phyloP scores from a whole-genome alignment of 2,888 invertebrate genomes.

The Cataglyphis cursor region DNA sequence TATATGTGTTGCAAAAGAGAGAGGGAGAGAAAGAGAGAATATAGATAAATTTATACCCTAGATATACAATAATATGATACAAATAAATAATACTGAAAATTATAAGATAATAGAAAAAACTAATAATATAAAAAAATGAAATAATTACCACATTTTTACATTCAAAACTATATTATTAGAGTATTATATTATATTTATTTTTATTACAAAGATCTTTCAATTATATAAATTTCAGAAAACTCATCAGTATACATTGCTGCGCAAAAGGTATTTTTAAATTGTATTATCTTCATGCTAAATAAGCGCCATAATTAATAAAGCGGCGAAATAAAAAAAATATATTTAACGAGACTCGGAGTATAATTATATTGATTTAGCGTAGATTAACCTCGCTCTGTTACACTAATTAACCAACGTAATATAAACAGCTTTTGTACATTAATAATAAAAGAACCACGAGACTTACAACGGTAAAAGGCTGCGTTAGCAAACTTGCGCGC shows the following conservation, averaged over 20 bases:
- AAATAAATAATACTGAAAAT: background rate
- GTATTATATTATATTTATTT: slow-evolving; percentile 8
- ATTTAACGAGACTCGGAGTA: slow-evolving; percentile 3
- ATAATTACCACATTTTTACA: background rate
- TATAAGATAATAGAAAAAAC: background rate
- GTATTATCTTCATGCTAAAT: slow-evolving; percentile 6
- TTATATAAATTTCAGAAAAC: background rate
- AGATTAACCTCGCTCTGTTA: slow-evolving; percentile 30
- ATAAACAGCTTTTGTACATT: slow-evolving; percentile 32
- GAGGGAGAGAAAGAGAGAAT: background rate
- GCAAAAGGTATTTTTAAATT: slow-evolving; percentile 16
- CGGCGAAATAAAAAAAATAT: slow-evolving; percentile 9
- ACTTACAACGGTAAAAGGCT: slow-evolving; percentile 30
- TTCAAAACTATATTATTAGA: background rate
- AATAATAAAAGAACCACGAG: slow-evolving; percentile 48
- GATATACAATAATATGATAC: background rate
- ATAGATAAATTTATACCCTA: background rate
- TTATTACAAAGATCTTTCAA: background rate
- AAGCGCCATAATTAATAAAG: slow-evolving; percentile 5
- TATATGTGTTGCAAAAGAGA: background rate
- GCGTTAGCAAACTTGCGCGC: slow-evolving; percentile 37
- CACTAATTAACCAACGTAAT: slow-evolving; percentile 19
- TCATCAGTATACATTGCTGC: background rate
- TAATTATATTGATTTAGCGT: slow-evolving; percentile 38
- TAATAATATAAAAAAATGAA: background rate